phyloP scores from a whole-genome alignment of 2,113 vertebrate species.

The Athene cunicularia region DNA sequence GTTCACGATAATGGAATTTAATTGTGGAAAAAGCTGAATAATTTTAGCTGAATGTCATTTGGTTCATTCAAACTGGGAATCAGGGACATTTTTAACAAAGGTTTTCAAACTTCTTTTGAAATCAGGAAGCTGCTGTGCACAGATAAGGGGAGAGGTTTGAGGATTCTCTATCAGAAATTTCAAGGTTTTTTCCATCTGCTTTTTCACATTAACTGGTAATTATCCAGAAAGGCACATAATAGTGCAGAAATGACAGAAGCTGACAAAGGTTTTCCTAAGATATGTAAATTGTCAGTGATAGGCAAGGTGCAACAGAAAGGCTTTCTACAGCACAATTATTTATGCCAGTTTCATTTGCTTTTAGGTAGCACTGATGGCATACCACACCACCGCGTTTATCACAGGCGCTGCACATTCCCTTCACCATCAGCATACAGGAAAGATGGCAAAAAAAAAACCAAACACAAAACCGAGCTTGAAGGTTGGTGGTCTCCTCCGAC shows the following conservation, averaged over 20 bases:
- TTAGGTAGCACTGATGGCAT: conserved; percentile 72
- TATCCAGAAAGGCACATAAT: conserved; percentile 84
- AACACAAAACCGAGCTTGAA: not conserved
- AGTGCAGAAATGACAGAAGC: conserved; percentile 80
- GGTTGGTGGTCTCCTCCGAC: conserved; percentile 23
- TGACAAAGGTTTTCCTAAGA: conserved; percentile 83
- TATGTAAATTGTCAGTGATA: conserved; percentile 86
- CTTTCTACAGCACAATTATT: conserved; percentile 80
- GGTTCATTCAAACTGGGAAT: conserved; percentile 82
- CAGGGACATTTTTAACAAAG: conserved; percentile 84
- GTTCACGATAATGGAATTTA: conserved; percentile 81
- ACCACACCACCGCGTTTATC: conserved; percentile 67
- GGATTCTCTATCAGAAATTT: conserved; percentile 85
- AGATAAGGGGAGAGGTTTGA: conserved; percentile 83
- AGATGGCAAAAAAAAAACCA: not conserved
- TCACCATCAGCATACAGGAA: conserved; percentile 21
- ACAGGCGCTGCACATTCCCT: conserved; percentile 60
- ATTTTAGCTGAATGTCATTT: conserved; percentile 84
- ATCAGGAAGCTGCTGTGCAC: conserved; percentile 78
- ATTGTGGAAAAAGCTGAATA: conserved; percentile 80
- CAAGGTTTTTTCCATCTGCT: conserved; percentile 81
- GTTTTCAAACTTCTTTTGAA: conserved; percentile 86
- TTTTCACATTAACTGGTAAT: conserved; percentile 86
- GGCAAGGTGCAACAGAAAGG: conserved; percentile 77
- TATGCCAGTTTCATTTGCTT: conserved; percentile 79